These are phyloP conservation scores for Siderastrea siderea DNA, from an alignment of 92 coral and sea anemone genomes.

Conservation along the genomic window DNA sequence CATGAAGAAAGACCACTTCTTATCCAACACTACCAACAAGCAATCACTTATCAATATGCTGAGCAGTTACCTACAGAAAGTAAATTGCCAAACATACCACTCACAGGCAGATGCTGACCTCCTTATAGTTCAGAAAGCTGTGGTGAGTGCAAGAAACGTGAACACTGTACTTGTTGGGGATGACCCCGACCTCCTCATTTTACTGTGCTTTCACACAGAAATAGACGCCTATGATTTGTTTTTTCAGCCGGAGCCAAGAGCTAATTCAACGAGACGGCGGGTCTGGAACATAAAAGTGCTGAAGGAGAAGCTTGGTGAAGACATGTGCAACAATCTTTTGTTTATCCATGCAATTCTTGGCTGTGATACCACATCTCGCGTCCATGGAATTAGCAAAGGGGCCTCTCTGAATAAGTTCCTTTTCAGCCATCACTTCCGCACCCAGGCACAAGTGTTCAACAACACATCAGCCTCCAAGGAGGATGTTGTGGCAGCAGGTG, in stretches of 20 bases:
- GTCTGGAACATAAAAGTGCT: conserved; percentile 56
- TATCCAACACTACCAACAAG: conserved; percentile 56
- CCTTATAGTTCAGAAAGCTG: conserved; percentile 61
- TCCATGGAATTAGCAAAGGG: conserved; percentile 64
- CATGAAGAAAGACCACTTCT: conserved; percentile 59
- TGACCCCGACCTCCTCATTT: conserved; percentile 64
- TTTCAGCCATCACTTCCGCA: neutral
- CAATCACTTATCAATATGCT: conserved; percentile 40
- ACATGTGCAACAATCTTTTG: conserved; percentile 17
- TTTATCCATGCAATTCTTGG: too few species aligned
- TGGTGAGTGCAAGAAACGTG: conserved; percentile 36
- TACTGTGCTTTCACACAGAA: conserved; percentile 45
- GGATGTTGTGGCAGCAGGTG: conserved; percentile 17
- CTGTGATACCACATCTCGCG: conserved; percentile 65
- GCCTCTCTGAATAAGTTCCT: conserved; percentile 57
- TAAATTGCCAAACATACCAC: conserved; percentile 45
- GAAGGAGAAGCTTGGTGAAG: conserved; percentile 27
- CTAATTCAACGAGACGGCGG: conserved; percentile 43
- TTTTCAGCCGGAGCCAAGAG: conserved; percentile 64
- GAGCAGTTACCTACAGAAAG: neutral
- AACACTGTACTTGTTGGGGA: conserved; percentile 59
- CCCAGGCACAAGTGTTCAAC: conserved; percentile 28
- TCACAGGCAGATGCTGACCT: conserved; percentile 66
- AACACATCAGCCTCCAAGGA: conserved; percentile 16
- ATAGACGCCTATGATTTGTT: conserved; percentile 24